Evolutionary conservation across 2,888 invertebrate species (phyloP), one percentile per base, ranked within the genome.

Genomic region (Tortricodes alternella): DNA sequence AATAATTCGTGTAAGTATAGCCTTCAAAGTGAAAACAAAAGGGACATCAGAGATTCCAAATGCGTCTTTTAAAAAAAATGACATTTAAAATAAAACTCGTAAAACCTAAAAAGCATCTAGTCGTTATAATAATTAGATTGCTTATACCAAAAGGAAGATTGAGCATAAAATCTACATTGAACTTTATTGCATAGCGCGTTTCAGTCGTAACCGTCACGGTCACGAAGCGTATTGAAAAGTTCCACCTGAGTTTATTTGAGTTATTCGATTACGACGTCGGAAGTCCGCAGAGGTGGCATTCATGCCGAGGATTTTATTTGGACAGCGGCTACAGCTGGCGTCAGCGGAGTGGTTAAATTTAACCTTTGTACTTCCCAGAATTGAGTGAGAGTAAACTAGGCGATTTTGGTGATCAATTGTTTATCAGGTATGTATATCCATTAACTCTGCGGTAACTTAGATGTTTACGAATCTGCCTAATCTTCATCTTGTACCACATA

Each of bases 141-240:
- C n/a, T n/a, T n/a, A n/a, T 9, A 27, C 19, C 5, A 18, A 41
- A 56, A 39, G 19, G 56, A 43, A 58, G n/a, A 27, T 32, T 19
- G 35, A 27, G 29, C 9, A 29, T 13, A 13, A 32, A 35, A 5
- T 41, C 39, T 55, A 21, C 48, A 46, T 70, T 63, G 38, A 46
- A 32, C 49, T 39, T 51, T 71, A 46, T 57, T 58, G 66, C 76
- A 80, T 83, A 70, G 70, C 53, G 60, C 74, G 59, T 78, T 80
- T 75, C 85, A 85, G 59, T 80, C 67, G 81, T 76, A 80, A 78
- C 68, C 82, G 85, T 86, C 85, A 87, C 78, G 86, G 85, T 87
- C 87, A 87, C 87, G 86, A 74, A 84, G 74, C 79, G 74, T 80
- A 85, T 87, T 86, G 82, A 84, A 81, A 82, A 83, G 82, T 83